Evolutionary conservation across 2,113 vertebrate species (phyloP), one percentile per base, ranked within the genome.

Genomic region (Girardinichthys multiradiatus): DNA sequence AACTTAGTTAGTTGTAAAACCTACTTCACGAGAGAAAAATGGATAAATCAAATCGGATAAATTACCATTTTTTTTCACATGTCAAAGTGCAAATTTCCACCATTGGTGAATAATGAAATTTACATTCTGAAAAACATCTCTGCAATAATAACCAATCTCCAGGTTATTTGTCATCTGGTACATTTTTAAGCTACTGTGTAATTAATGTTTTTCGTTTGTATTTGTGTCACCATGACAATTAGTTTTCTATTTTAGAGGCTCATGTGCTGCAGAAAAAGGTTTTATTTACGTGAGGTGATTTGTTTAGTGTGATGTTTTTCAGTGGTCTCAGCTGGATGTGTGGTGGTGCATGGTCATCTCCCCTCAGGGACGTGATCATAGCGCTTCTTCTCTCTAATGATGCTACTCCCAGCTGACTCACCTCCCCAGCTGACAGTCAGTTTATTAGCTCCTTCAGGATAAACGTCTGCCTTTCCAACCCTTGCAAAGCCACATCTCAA

Each of bases 391-490:
- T 75, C 88, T 91, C 87, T 93, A 92, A 92, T 90, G 90, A 92
- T 88, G 85, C 85, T 83, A 69, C 83, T 85, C 83, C 79, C 77
- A 87, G 86, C 87, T 93, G 91, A 93, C 88, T 93, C 90, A 89
- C 90, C 90, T 87, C 83, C 48, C 85, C 85, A 83, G 70, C 88
- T 91, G 90, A 92, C 89, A 89, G 91, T 87, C 90, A 89, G 85
- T 92, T 93, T 91, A 94, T 93, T 92, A 90, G 89, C 92, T 94
- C 90, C 88, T 91, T 86, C 89, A 89, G 90, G 88, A 91, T 91
- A 91, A 93, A 94, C 82, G 90, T 91, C 87, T 91, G 84, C 92
- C 90, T 85, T 92, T 91, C 77, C 81, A 82, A 67, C 77, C 68
- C 69, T 90, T 87, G 83, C 82, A 85, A 87, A 90, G 91, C 82